Evolutionary conservation across 2,797 vertebrate genomes (phyloP), one percentile per base, ranked within the genome.

Genomic region (Pantherophis vulpinus): DNA sequence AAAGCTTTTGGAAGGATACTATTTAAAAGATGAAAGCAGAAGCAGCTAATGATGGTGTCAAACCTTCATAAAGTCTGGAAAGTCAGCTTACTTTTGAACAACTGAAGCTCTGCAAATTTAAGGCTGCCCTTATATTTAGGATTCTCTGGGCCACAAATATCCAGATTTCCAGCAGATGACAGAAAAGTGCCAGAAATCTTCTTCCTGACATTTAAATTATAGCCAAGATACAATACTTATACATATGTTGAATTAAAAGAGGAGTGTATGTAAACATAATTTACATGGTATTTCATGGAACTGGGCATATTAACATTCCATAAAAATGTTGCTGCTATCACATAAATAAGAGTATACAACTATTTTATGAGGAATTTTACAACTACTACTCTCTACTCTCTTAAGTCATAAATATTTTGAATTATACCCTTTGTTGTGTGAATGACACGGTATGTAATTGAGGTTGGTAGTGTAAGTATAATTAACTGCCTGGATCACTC

Each of bases 1-100:
- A 97, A 97, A 97, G 96, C 70, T 92, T 92, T 94, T 91, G 51
- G 37, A 92, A 93, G 25, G 63, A 87, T 0, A 0, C 92, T 66
- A 51, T 61, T 60, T 58, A 94, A 90, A 90, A 88, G 95, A 94
- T 61, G 93, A 92, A 93, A 61, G 91, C 90, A 70, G 61, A 91
- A 93, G 92, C 55, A 0, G 0, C 90, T 95, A 94, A 94, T 0
- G 9, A 93, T 32, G 89, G 89, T 58, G 86, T 91, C 0, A 0
- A 13, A 54, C 47, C 89, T 87, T n/a, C 5, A 5, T 25, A 29
- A 83, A 92, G 79, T 25, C 20, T 54, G 47, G 47, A 88, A 93
- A 91, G 16, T 37, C 42, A 79, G 7, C 37, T 37, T 91, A 18
- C 29, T 3, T 2, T 0, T 74, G 55, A 9, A 32, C 55, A 89